Evolutionary conservation across 2,888 invertebrate genomes (phyloP).

Genomic region (Spicauda simplicius): DNA sequence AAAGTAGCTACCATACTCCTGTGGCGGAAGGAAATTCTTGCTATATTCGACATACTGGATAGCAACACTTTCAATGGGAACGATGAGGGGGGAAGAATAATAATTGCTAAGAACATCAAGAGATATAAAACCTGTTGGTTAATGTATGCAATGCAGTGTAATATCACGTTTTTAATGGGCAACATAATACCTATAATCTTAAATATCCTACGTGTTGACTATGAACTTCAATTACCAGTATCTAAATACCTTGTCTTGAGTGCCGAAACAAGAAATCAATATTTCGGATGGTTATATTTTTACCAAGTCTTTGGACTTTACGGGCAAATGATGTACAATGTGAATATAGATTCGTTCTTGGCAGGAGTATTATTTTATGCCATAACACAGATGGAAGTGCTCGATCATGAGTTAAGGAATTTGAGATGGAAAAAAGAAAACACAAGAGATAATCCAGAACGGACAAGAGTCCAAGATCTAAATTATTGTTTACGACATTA

Average conservation of each 20-base stretch:
- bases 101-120: background rate
- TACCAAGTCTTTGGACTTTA: conserved; percentile 23
- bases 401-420: conserved; percentile 6
- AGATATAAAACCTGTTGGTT: conserved; percentile 6
- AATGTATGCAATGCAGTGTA: background rate
- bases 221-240: background rate
- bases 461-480: background rate
- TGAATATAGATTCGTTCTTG: conserved; percentile 22
- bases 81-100: background rate
- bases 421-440: conserved; percentile 4
- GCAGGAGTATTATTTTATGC: conserved; percentile 23
- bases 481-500: conserved; percentile 19
- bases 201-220: background rate
- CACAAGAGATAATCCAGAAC: background rate
- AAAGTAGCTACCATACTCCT: conserved; percentile 23
- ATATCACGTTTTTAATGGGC: too few species aligned
- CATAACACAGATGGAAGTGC: conserved; percentile 22
- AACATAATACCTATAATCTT: background rate
- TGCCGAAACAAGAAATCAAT: background rate
- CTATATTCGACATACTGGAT: conserved; percentile 6
- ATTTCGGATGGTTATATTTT: conserved; percentile 1
- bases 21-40: conserved; percentile 10
- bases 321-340: conserved; percentile 23
- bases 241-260: conserved; percentile 14
- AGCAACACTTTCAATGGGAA: conserved; percentile 8